A percentile compares a stretch with the other conserved stretches of the same genome.
phyloP scores from a whole-genome alignment of 2,888 invertebrate species.

The Helleia helle region DNA sequence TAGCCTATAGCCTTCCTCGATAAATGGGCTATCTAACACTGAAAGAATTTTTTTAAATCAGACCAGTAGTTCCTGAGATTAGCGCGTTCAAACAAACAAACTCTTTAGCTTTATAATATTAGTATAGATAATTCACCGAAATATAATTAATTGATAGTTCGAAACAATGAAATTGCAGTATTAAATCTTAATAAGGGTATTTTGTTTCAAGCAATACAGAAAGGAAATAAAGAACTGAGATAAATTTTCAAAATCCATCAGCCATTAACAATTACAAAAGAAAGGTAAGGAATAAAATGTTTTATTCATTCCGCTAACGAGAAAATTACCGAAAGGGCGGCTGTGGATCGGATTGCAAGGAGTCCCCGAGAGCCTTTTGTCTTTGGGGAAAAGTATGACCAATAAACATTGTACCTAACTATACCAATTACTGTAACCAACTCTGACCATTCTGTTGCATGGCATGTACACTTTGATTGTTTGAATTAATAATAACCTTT shows the following conservation, averaged over 20 bases:
- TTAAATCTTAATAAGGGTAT: slow-evolving; percentile 4
- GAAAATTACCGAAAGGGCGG: slow-evolving; percentile 69
- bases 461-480: neutral
- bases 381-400: slow-evolving; percentile 61
- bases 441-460: slow-evolving; percentile 18
- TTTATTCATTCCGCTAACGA: slow-evolving; percentile 73
- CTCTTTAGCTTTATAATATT: too few species aligned
- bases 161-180: slow-evolving; percentile 10
- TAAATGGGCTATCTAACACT: too few species aligned
- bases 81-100: too few species aligned
- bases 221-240: slow-evolving; percentile 46
- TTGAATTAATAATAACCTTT: neutral
- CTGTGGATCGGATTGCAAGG: slow-evolving; percentile 64
- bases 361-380: slow-evolving; percentile 58
- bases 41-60: too few species aligned
- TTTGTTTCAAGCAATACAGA: slow-evolving; percentile 35
- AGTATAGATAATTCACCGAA: too few species aligned
- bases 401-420: slow-evolving; percentile 57
- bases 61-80: too few species aligned
- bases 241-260: slow-evolving; percentile 67
- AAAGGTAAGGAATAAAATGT: slow-evolving; percentile 72
- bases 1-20: too few species aligned
- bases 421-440: slow-evolving; percentile 57
- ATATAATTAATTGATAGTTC: too few species aligned
- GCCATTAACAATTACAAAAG: slow-evolving; percentile 72